Evolutionary conservation across 2,888 invertebrate species (phyloP).

Genomic region (Hetaerina titia): DNA sequence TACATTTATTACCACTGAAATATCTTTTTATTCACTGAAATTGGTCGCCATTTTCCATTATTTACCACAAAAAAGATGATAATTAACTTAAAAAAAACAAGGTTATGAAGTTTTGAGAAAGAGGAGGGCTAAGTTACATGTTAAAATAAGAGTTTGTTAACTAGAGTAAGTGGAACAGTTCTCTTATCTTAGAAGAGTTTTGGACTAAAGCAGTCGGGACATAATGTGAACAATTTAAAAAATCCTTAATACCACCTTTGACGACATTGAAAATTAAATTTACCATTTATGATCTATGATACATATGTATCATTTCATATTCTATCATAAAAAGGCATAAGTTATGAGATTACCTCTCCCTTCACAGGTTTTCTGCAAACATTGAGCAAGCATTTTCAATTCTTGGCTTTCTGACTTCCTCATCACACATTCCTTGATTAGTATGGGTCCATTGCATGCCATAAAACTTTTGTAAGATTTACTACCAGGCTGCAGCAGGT

Average conservation of each 20-base stretch:
- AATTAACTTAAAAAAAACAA: no score
- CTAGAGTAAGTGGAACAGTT: not conserved
- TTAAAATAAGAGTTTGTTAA: not conserved
- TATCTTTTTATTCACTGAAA: no score
- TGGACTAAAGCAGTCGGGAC: not conserved
- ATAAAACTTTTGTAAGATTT: not conserved
- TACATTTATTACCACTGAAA: no score
- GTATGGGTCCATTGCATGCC: not conserved
- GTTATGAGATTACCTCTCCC: not conserved
- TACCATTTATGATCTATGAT: not conserved
- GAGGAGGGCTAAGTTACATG: no score
- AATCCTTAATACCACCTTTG: not conserved
- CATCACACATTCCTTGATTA: not conserved
- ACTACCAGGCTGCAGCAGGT: slow-evolving; percentile 29
- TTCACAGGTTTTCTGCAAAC: not conserved
- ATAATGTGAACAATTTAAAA: not conserved
- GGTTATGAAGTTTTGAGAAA: no score
- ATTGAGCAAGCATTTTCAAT: not conserved
- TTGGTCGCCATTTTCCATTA: no score
- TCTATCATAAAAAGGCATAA: no score
- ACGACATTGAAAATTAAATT: not conserved
- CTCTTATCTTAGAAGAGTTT: not conserved
- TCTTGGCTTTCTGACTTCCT: not conserved
- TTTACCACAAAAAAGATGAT: no score
- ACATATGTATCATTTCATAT: no score